Conservation (phyloP, 2,888 invertebrate genomes). For the Diarsia rubi region DNA sequence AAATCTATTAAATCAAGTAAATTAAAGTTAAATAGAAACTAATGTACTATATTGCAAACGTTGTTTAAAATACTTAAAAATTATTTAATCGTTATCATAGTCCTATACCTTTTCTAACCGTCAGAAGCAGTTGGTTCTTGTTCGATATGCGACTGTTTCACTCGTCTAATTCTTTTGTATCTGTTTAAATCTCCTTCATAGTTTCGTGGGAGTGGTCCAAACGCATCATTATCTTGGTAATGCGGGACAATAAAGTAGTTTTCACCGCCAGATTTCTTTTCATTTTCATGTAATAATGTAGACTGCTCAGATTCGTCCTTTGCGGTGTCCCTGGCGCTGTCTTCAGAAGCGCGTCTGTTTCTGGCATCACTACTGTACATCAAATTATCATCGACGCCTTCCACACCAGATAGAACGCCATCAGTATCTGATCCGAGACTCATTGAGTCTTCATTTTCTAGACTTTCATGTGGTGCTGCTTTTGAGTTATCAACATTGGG, state of each 20-base stretch:
- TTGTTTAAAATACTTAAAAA: conserved; percentile 67
- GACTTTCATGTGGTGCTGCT: conserved; percentile 61
- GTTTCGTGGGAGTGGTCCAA: conserved; percentile 78
- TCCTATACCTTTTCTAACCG: conserved; percentile 43
- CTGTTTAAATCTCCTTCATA: conserved; percentile 81
- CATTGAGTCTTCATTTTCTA: conserved; percentile 68
- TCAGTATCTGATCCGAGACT: conserved; percentile 85
- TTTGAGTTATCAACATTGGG: conserved; percentile 59
- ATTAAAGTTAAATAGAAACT: conserved; percentile 68
- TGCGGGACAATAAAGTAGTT: conserved; percentile 73
- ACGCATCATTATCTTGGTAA: conserved; percentile 81
- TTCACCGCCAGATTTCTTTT: conserved; percentile 68
- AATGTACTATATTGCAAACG: conserved; percentile 58
- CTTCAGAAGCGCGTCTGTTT: conserved; percentile 74
- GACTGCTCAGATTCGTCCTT: conserved; percentile 64
- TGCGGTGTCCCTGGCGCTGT: conserved; percentile 52
- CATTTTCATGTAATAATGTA: conserved; percentile 67
- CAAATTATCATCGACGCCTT: conserved; percentile 85
- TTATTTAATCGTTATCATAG: conserved; percentile 45
- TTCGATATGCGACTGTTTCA: conserved; percentile 73
- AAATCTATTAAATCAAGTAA: conserved; percentile 59
- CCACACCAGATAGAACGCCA: conserved; percentile 81
- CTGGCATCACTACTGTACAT: conserved; percentile 80
- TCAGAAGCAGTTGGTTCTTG: conserved; percentile 58
- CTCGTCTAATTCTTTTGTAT: conserved; percentile 84